phyloP scores from a whole-genome alignment of 2,888 invertebrate genomes.

The Epistrophe eligans region DNA sequence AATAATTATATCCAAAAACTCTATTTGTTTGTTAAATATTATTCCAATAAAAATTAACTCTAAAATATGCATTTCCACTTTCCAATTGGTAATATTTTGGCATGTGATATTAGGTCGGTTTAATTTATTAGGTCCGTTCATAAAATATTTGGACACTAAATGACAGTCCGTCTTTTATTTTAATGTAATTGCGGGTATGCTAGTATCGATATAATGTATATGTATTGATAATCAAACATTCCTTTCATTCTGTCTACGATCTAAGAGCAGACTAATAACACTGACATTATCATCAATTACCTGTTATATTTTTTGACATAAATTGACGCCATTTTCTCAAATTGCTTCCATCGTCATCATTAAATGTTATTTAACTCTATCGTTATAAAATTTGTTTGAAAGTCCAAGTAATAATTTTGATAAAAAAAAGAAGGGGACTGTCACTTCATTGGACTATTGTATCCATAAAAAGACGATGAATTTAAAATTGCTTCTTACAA shows the following conservation, averaged over 20 bases:
- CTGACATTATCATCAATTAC: not conserved
- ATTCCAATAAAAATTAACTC: too few species aligned
- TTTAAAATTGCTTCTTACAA: slow-evolving; percentile 19
- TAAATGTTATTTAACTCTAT: slow-evolving; percentile 9
- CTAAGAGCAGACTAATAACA: not conserved
- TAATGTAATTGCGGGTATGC: too few species aligned
- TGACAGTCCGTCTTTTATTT: too few species aligned
- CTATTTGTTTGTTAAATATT: too few species aligned
- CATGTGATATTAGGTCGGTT: too few species aligned
- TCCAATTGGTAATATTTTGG: too few species aligned
- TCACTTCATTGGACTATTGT: slow-evolving; percentile 16
- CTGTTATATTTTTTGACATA: not conserved
- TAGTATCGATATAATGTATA: too few species aligned
- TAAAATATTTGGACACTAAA: too few species aligned
- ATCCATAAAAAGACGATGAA: slow-evolving; percentile 5
- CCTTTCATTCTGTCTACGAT: not conserved
- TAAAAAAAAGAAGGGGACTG: not conserved
- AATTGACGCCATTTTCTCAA: not conserved
- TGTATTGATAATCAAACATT: too few species aligned
- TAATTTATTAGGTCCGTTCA: too few species aligned
- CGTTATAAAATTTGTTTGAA: not conserved
- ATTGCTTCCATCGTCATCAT: not conserved
- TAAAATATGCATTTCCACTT: too few species aligned
- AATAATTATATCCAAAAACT: too few species aligned
- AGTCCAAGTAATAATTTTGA: not conserved